Conservation (phyloP, 2,113 vertebrate genomes). For the Oryzias javanicus region DNA sequence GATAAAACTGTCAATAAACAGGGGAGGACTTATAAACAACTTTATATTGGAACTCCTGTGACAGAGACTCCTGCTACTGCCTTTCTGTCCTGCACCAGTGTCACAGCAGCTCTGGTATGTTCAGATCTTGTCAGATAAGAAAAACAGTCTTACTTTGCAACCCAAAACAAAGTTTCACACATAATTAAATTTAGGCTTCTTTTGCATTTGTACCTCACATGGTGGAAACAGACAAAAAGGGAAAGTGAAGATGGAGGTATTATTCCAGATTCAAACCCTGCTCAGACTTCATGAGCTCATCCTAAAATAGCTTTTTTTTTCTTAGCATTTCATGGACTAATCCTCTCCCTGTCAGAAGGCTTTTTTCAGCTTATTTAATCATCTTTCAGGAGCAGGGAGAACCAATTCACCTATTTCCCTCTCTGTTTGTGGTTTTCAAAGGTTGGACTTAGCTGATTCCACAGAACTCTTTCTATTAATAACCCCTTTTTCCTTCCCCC, state of each 20-base stretch:
- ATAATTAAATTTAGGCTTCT: conserved; percentile 16
- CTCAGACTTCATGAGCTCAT: conserved; percentile 47
- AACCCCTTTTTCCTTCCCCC: conserved; percentile 33
- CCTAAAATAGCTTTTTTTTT: conserved; percentile 36
- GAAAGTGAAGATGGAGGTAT: not conserved
- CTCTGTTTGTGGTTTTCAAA: conserved; percentile 18
- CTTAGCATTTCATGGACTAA: conserved; percentile 31
- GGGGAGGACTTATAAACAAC: no score
- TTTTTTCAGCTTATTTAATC: conserved; percentile 37
- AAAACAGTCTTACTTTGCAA: not conserved
- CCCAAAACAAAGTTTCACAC: conserved; percentile 6
- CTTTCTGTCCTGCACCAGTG: not conserved
- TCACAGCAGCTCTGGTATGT: not conserved
- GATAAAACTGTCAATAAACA: no score
- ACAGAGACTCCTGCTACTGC: no score
- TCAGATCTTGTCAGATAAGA: conserved; percentile 13
- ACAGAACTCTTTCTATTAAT: conserved; percentile 53
- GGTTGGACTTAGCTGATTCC: conserved; percentile 43
- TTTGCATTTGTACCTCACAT: conserved; percentile 24
- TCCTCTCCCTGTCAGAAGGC: conserved; percentile 40
- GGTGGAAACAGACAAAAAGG: conserved; percentile 8
- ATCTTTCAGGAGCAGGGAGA: conserved; percentile 20
- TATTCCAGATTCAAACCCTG: conserved; percentile 41
- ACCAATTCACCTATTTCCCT: conserved; percentile 16
- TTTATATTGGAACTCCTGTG: no score